phyloP scores from a whole-genome alignment of 2,113 vertebrate species.

The Pipa parva region DNA sequence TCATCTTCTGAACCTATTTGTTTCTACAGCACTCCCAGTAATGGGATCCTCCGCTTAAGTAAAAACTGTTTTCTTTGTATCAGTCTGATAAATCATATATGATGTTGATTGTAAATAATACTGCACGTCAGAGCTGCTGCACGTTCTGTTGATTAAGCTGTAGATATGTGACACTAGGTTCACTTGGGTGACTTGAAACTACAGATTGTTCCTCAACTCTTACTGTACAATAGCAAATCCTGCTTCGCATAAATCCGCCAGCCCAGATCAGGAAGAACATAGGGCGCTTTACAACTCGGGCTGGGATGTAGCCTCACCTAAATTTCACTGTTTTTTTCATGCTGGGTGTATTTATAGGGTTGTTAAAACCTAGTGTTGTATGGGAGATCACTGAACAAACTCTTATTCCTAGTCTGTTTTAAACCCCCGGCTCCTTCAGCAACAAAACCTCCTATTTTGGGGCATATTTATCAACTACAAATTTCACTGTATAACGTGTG shows the following conservation, averaged over 20 bases:
- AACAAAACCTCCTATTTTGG: no score
- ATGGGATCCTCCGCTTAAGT: neutral
- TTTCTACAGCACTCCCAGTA: no score
- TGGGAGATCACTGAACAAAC: constrained; percentile 47
- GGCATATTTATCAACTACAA: no score
- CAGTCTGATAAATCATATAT: neutral
- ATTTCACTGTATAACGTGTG: no score
- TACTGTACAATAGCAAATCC: constrained; percentile 47
- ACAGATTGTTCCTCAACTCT: constrained; percentile 41
- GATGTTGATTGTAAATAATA: neutral
- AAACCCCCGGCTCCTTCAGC: no score
- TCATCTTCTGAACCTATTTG: neutral
- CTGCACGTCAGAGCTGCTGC: neutral
- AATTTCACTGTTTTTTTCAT: constrained; percentile 52
- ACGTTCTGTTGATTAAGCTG: neutral
- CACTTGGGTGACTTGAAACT: constrained; percentile 6
- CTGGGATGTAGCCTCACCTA: constrained; percentile 48
- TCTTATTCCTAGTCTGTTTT: neutral
- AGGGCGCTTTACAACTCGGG: constrained; percentile 31
- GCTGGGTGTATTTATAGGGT: constrained; percentile 49
- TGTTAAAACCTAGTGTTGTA: constrained; percentile 50
- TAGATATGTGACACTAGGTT: neutral
- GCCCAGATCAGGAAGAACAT: constrained; percentile 24
- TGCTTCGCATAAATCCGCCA: constrained; percentile 50
- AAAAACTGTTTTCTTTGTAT: neutral